Evolutionary conservation across 2,797 vertebrate genomes (phyloP).

Genomic region (Girardinus metallicus): DNA sequence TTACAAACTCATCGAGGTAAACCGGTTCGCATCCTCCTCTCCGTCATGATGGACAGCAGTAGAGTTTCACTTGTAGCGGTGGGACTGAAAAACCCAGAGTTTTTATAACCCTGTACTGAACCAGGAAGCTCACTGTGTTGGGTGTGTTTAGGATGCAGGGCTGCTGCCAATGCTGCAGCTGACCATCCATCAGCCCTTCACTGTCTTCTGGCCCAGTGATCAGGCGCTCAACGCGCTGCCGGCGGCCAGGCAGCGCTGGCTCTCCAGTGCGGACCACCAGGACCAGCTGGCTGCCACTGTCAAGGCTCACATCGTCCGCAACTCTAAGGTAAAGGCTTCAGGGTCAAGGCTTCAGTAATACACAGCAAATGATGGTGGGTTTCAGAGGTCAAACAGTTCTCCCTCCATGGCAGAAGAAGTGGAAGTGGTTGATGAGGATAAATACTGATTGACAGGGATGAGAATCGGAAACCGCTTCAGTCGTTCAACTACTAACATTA

Average conservation of each 20-base stretch:
- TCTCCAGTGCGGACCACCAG: slow-evolving; percentile 86
- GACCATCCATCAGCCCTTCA: slow-evolving; percentile 85
- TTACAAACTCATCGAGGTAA: slow-evolving; percentile 87
- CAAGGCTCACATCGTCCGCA: slow-evolving; percentile 88
- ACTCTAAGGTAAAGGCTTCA: slow-evolving; percentile 67
- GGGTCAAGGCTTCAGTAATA: no score
- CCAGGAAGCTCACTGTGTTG: no score
- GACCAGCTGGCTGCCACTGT: slow-evolving; percentile 85
- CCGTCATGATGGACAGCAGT: neutral
- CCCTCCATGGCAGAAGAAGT: no score
- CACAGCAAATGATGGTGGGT: no score
- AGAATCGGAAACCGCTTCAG: no score
- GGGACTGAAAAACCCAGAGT: neutral
- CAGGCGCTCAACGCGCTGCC: slow-evolving; percentile 82
- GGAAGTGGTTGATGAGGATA: no score
- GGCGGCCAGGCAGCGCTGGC: slow-evolving; percentile 82
- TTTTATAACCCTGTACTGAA: neutral
- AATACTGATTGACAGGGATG: no score
- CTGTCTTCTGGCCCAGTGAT: slow-evolving; percentile 94
- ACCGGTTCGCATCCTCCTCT: neutral
- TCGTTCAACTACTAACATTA: no score
- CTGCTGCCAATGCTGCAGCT: slow-evolving; percentile 83
- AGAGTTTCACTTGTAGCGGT: neutral
- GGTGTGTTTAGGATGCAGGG: slow-evolving; percentile 77
- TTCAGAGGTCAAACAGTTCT: no score